These are phyloP conservation scores for Puma concolor DNA, from an alignment of 2,113 vertebrate species.

Conservation along the genomic window DNA sequence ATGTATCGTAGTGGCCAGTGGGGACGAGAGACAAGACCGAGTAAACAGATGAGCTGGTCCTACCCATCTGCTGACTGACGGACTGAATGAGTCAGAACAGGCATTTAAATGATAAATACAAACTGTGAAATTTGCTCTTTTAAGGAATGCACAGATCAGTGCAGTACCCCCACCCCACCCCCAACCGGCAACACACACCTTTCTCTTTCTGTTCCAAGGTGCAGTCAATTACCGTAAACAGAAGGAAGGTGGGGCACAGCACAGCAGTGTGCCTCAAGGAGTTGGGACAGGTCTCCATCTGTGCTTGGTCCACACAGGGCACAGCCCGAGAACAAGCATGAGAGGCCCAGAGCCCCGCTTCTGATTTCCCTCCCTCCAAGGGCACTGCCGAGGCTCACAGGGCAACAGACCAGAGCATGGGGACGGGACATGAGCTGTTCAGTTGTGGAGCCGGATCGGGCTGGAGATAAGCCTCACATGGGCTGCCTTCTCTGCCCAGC, in stretches of 20 bases:
- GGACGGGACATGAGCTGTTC: not conserved
- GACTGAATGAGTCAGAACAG: slow-evolving; percentile 58
- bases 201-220: slow-evolving; percentile 62
- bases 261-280: not conserved
- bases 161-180: not conserved
- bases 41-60: slow-evolving; percentile 46
- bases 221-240: slow-evolving; percentile 32
- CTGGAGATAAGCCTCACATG: not conserved
- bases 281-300: not conserved
- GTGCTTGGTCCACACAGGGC: not conserved
- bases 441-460: not conserved
- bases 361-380: not conserved
- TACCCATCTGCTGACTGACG: slow-evolving; percentile 69
- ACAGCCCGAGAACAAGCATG: fast-evolving
- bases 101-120: slow-evolving; percentile 60
- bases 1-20: slow-evolving; percentile 7
- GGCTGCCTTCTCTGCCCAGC: not conserved
- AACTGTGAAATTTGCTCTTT: slow-evolving; percentile 78
- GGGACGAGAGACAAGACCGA: slow-evolving; percentile 40
- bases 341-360: not conserved
- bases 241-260: not conserved
- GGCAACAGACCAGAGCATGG: not conserved
- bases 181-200: not conserved
- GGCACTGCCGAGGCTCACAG: not conserved
- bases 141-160: slow-evolving; percentile 53